Percentiles rank a stretch among this genome's conserved stretches.
phyloP scores from a whole-genome alignment of 2,797 vertebrate genomes.

The Enoplosus armatus region DNA sequence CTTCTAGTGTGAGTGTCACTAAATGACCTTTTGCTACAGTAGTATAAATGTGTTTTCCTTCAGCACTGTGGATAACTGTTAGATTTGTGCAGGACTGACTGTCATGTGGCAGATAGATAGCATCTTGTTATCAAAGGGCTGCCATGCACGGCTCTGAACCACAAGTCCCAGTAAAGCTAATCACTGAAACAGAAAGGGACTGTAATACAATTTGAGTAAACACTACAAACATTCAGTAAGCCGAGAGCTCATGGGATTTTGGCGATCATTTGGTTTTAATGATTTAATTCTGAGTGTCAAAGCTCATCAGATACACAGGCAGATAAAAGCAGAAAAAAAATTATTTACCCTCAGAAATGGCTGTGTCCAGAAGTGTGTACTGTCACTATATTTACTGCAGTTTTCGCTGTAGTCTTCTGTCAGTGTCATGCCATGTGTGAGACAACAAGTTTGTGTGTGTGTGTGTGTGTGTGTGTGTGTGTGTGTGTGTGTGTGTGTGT shows the following conservation, averaged over 20 bases:
- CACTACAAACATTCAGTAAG: not conserved
- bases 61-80: not conserved
- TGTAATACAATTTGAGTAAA: not conserved
- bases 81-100: not conserved
- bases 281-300: not conserved
- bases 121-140: not conserved
- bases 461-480: not conserved
- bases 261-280: constrained; percentile 10
- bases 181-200: not conserved
- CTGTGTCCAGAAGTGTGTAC: constrained; percentile 26
- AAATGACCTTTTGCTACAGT: not conserved
- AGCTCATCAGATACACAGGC: not conserved
- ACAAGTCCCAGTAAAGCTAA: not conserved
- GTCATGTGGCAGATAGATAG: not conserved
- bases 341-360: not conserved
- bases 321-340: not conserved
- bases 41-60: not conserved
- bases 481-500: no score
- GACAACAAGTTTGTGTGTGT: not conserved
- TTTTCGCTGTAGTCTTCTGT: constrained; percentile 17
- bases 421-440: constrained; percentile 10
- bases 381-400: constrained; percentile 47
- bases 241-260: not conserved
- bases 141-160: not conserved
- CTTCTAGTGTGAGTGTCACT: not conserved